These are phyloP conservation scores for Centropyge bicolor DNA, from an alignment of 2,797 vertebrate genomes.

Conservation along the genomic window DNA sequence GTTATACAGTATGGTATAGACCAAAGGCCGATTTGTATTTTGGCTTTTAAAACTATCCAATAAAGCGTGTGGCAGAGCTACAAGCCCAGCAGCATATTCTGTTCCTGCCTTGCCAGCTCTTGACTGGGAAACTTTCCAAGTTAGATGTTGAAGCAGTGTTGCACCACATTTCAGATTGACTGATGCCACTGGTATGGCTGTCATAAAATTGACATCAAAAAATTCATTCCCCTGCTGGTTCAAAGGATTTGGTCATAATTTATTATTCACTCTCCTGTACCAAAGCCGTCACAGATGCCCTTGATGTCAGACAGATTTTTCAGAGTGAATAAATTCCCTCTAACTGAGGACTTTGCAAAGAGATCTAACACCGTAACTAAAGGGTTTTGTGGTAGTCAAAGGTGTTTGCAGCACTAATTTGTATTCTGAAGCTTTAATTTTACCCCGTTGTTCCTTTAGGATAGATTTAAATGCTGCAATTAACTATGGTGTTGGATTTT, in stretches of 20 bases:
- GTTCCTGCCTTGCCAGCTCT: slow-evolving; percentile 41
- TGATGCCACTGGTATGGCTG: slow-evolving; percentile 66
- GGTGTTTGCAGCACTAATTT: slow-evolving; percentile 53
- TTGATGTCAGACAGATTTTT: slow-evolving; percentile 71
- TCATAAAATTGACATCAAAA: slow-evolving; percentile 72
- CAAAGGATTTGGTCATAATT: slow-evolving; percentile 72
- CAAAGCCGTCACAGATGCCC: slow-evolving; percentile 66
- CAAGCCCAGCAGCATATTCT: slow-evolving; percentile 36
- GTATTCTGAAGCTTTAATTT: slow-evolving; percentile 44
- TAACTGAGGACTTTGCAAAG: slow-evolving; percentile 56
- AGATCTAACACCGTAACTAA: slow-evolving; percentile 46
- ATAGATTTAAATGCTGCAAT: slow-evolving; percentile 32
- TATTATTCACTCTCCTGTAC: slow-evolving; percentile 72
- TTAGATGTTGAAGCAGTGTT: slow-evolving; percentile 68
- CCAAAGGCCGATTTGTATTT: slow-evolving; percentile 14
- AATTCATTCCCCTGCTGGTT: slow-evolving; percentile 62
- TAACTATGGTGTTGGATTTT: slow-evolving; percentile 10
- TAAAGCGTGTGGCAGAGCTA: slow-evolving; percentile 31
- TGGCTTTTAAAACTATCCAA: slow-evolving; percentile 36
- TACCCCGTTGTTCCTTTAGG: slow-evolving; percentile 24
- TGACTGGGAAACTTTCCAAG: slow-evolving; percentile 57
- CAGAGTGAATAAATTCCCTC: slow-evolving; percentile 58
- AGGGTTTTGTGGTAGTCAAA: slow-evolving; percentile 48
- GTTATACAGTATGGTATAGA: background rate
- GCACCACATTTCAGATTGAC: slow-evolving; percentile 73